phyloP scores from a whole-genome alignment of 2,888 invertebrate genomes.

The Nysson spinosus region DNA sequence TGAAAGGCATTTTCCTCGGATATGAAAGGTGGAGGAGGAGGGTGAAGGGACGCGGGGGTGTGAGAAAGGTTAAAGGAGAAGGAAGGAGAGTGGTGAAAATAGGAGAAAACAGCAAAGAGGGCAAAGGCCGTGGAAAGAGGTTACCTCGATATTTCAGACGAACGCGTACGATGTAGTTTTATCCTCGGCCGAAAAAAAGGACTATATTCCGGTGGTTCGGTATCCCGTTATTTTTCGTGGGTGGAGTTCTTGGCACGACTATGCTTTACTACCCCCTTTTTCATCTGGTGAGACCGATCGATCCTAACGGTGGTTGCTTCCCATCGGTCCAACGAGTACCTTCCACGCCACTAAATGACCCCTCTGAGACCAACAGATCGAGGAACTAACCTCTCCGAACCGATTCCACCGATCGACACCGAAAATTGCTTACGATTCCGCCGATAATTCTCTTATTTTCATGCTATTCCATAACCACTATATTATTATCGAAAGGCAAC shows the following conservation, averaged over 20 bases:
- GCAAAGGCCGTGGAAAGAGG: conserved; percentile 42
- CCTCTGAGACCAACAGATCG: conserved; percentile 1
- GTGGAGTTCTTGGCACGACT: conserved; percentile 43
- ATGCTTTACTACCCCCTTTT: conserved; percentile 17
- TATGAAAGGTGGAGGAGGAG: neutral
- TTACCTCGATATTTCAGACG: conserved; percentile 38
- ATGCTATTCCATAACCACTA: no score
- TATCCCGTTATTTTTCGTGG: conserved; percentile 39
- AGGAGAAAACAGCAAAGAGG: conserved; percentile 7
- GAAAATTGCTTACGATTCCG: no score
- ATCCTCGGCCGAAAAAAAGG: conserved; percentile 21
- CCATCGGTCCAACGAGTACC: neutral
- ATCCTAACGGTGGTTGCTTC: conserved; percentile 2
- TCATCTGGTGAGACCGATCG: conserved; percentile 25
- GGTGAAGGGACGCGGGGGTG: neutral
- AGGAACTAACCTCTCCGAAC: no score
- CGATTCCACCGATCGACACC: no score
- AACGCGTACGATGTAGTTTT: no score
- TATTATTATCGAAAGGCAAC: no score
- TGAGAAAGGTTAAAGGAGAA: neutral
- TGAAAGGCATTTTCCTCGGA: conserved; percentile 14
- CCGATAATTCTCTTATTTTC: no score
- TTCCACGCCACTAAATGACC: conserved; percentile 1
- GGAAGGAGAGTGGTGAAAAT: neutral
- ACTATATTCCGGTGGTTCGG: conserved; percentile 34